Percentiles rank a stretch among this genome's conserved stretches.
phyloP scores from a whole-genome alignment of 2,797 vertebrate genomes.

The Hozukius guyotensis region DNA sequence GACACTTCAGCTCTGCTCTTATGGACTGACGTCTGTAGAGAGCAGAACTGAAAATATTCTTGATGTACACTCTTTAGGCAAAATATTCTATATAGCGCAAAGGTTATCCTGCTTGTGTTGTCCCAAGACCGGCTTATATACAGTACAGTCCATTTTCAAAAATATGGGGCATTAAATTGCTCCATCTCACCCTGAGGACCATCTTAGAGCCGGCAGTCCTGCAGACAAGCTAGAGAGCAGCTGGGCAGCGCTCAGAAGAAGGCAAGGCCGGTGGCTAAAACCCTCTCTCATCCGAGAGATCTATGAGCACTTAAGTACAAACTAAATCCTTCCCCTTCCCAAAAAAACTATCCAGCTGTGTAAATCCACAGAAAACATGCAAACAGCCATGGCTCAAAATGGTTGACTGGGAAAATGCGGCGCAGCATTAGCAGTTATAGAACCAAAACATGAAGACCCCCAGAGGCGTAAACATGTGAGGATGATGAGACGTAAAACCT shows the following conservation, averaged over 20 bases:
- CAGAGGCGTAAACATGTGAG: slow-evolving; percentile 1
- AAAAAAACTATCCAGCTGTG: slow-evolving; percentile 61
- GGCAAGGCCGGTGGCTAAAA: slow-evolving; percentile 32
- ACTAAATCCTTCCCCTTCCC: slow-evolving; percentile 56
- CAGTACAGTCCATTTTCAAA: not conserved
- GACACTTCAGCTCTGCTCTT: not conserved
- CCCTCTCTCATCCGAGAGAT: slow-evolving; percentile 38
- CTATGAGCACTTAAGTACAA: slow-evolving; percentile 46
- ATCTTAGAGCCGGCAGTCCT: slow-evolving; percentile 17
- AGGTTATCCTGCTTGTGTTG: not conserved
- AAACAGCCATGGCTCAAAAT: slow-evolving; percentile 42
- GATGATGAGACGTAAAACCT: slow-evolving; percentile 45
- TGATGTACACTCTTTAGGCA: not conserved
- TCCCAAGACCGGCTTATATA: not conserved
- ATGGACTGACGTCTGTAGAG: not conserved
- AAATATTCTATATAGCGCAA: not conserved
- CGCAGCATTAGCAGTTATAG: slow-evolving; percentile 22
- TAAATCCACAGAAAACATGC: slow-evolving; percentile 64
- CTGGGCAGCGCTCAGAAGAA: slow-evolving; percentile 1
- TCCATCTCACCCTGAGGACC: not conserved
- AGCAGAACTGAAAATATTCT: not conserved
- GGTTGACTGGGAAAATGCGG: slow-evolving; percentile 33
- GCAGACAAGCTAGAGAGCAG: slow-evolving; percentile 30
- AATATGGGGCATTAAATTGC: slow-evolving; percentile 2
- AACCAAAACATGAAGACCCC: slow-evolving; percentile 39